Base-by-base conservation (phyloP, 2,797 vertebrate species). In the Tapera naevia region DNA sequence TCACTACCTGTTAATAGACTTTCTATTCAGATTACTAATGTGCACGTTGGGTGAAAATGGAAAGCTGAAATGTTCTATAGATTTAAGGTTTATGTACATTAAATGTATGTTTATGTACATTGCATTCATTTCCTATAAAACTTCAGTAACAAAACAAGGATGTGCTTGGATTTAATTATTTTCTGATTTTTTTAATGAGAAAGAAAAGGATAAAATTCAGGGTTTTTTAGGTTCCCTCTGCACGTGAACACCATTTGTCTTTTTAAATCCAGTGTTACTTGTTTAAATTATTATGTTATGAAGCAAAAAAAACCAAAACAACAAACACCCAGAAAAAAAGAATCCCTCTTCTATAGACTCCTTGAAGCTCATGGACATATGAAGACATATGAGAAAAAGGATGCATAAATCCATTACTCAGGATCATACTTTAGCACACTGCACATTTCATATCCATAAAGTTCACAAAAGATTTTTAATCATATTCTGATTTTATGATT, bases 261-360 rank as follows among this genome's bases (percentile, higher is more conserved):
- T 80, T 75, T 70, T 10, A 66, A 85, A 91, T 83, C 56, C 60
- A 88, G n/a, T n/a, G 57, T 30, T 30, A 53, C n/a, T 35, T 28
- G 11, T 84, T 51, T 45, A 83, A 83, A 74, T 69, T 72, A 65
- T n/a, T 76, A 61, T 33, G 69, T 24, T 1, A 13, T 43, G 35
- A 82, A 83, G 15, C 32, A 43, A 79, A 89, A 80, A 80, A 72
- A 1, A 3, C 37, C 11, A 28, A 62, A 41, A 5, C 21, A 41
- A 48, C n/a, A n/a, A n/a, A n/a, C n/a, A 48, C 46, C 46, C 1
- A 33, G 25, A n/a, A 24, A 62, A 56, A 71, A 50, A 9, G 0
- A 9, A 0, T 0, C 1, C 4, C 10, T 73, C 21, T 89, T 85
- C 56, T 80, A 5, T 9, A n/a, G 50, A 13, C 3, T 74, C 2